Percentiles rank a stretch among this genome's conserved stretches.
Conservation (phyloP, 2,888 invertebrate species). For the Netelia inedita region DNA sequence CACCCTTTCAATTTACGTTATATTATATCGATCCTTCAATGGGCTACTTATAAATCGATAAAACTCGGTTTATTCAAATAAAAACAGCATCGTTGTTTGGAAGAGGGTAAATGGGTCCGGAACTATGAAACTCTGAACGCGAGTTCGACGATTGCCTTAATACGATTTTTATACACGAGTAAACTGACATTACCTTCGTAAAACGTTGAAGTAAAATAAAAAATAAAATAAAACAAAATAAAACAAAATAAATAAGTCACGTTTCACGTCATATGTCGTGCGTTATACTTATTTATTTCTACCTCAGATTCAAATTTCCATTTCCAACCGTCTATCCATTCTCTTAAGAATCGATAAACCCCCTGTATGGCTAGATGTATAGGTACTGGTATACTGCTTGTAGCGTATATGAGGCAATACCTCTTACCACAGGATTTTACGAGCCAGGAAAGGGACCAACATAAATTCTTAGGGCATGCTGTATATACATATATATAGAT, state of each 20-base stretch:
- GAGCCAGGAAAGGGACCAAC: slow-evolving; percentile 53
- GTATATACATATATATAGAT: slow-evolving; percentile 32
- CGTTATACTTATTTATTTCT: slow-evolving; percentile 11
- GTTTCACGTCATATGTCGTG: neutral
- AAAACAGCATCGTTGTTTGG: too few species aligned
- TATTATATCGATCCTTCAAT: neutral
- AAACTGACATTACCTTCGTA: neutral
- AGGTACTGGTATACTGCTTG: slow-evolving; percentile 16
- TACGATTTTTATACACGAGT: neutral
- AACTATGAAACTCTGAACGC: too few species aligned
- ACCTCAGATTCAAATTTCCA: slow-evolving; percentile 7
- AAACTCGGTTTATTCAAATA: too few species aligned
- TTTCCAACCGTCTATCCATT: slow-evolving; percentile 36
- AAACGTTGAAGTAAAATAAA: neutral
- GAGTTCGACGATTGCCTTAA: too few species aligned
- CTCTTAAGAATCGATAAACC: slow-evolving; percentile 64
- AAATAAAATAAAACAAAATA: too few species aligned
- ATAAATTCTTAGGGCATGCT: slow-evolving; percentile 56
- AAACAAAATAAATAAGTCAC: neutral
- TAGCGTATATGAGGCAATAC: slow-evolving; percentile 53
- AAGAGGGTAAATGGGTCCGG: too few species aligned
- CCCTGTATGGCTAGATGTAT: neutral
- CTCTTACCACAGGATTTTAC: slow-evolving; percentile 62
- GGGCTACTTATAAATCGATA: too few species aligned
- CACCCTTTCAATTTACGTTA: neutral